phyloP scores from a whole-genome alignment of 2,797 vertebrate species.

The Vespertilio murinus region DNA sequence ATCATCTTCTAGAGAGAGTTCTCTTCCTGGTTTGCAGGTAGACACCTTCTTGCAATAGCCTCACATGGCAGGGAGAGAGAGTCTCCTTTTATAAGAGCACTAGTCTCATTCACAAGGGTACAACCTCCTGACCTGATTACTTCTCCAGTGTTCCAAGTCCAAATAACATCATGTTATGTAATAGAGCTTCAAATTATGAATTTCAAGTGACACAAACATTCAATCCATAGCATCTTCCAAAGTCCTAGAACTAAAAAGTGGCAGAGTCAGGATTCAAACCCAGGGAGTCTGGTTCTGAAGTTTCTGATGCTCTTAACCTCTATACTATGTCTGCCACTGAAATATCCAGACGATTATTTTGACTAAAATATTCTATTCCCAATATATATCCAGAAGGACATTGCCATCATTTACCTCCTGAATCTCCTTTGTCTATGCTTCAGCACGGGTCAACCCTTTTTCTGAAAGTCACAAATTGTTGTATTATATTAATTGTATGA shows the following conservation, averaged over 20 bases:
- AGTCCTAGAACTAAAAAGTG: background rate
- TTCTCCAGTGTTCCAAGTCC: background rate
- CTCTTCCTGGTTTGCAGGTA: background rate
- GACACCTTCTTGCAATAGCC: background rate
- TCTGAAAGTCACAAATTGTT: background rate
- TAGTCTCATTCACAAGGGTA: background rate
- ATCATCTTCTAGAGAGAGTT: background rate
- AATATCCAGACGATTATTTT: background rate
- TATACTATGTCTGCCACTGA: background rate
- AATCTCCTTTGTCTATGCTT: conserved; percentile 11
- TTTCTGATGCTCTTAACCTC: background rate
- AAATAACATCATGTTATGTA: background rate
- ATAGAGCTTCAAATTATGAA: background rate
- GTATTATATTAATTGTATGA: background rate
- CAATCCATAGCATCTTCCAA: background rate
- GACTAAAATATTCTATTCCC: background rate
- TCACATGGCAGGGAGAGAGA: background rate
- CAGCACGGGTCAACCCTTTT: background rate
- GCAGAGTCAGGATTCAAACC: background rate
- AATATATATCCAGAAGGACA: background rate
- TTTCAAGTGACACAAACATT: background rate
- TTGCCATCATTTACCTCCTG: background rate
- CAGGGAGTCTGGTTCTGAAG: background rate
- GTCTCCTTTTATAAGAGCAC: background rate
- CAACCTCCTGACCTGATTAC: background rate